Evolutionary conservation across 2,113 vertebrate species (phyloP).

Genomic region (Tragelaphus strepsiceros): DNA sequence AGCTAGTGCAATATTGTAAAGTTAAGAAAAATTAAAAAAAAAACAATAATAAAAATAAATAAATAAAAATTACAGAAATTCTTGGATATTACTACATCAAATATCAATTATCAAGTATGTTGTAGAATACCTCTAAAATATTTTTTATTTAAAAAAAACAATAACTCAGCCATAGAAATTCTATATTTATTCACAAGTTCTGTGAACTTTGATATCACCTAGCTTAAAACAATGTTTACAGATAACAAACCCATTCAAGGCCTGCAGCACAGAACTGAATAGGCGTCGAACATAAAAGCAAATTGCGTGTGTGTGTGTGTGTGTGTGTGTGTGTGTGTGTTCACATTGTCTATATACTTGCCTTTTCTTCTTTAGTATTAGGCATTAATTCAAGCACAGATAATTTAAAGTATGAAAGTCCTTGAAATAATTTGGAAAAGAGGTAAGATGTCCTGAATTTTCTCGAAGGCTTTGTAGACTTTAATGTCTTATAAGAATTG

Average conservation of each 20-base stretch:
- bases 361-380: slow-evolving; percentile 4
- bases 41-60: too few species aligned
- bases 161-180: background rate
- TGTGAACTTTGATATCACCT: background rate
- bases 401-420: background rate
- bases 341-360: background rate
- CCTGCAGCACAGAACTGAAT: background rate
- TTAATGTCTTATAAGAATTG: background rate
- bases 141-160: background rate
- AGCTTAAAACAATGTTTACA: background rate
- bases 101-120: background rate
- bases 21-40: too few species aligned
- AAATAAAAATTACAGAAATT: too few species aligned
- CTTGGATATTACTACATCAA: background rate
- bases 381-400: background rate
- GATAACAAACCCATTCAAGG: background rate
- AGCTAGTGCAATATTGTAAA: too few species aligned
- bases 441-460: slow-evolving; percentile 2
- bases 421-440: background rate
- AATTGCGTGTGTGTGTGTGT: background rate
- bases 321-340: background rate
- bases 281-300: background rate
- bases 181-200: background rate
- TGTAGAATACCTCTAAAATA: background rate
- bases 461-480: background rate